Evolutionary conservation across 2,113 vertebrate genomes (phyloP).

Genomic region (Pelodiscus sinensis): DNA sequence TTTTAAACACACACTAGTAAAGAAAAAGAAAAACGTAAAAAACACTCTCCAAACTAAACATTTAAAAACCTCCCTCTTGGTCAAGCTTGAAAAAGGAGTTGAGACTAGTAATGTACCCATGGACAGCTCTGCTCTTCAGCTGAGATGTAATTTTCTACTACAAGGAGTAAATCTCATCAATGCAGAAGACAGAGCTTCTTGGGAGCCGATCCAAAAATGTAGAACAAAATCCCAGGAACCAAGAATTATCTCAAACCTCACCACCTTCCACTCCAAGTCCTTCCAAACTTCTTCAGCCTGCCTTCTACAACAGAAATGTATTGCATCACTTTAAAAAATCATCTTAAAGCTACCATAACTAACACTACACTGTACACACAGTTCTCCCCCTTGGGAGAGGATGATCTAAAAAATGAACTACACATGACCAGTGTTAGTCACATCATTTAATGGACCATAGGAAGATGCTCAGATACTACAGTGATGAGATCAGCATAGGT

Average conservation of each 20-base stretch:
- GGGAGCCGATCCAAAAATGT: background rate
- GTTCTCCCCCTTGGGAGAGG: background rate
- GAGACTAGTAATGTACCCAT: background rate
- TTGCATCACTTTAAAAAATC: too few relatives aligned
- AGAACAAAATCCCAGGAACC: background rate
- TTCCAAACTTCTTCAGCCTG: background rate
- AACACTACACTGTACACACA: background rate
- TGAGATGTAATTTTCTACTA: background rate
- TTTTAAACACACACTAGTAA: background rate
- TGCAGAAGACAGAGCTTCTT: background rate
- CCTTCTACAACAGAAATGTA: background rate
- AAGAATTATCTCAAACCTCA: background rate
- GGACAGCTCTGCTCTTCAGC: background rate
- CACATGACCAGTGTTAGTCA: background rate
- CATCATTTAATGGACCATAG: background rate
- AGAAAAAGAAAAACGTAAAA: background rate
- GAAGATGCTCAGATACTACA: background rate
- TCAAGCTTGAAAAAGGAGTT: fast-evolving
- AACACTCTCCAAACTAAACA: background rate
- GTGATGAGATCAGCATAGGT: background rate
- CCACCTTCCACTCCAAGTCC: background rate
- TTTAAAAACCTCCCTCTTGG: background rate
- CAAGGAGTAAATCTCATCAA: background rate
- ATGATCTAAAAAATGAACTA: background rate
- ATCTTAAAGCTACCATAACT: background rate